Evolutionary conservation across 2,797 vertebrate genomes (phyloP).

Genomic region (Pogonophryne albipinna): DNA sequence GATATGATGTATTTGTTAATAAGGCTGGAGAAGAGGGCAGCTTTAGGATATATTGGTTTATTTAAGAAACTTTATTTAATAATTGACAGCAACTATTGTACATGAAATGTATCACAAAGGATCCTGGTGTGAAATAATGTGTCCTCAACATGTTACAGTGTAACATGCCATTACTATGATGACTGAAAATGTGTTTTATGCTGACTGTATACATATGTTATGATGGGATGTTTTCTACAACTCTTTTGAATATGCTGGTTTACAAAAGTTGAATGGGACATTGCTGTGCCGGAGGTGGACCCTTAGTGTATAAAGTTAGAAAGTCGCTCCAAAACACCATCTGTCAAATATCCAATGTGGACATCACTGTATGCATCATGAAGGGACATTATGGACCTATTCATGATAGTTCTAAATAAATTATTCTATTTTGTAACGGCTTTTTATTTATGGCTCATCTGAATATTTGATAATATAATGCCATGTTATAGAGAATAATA

Average conservation of each 20-base stretch:
- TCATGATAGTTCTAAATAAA: conserved; percentile 84
- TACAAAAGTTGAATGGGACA: conserved; percentile 57
- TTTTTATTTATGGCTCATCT: conserved; percentile 56
- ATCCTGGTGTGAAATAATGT: conserved; percentile 28
- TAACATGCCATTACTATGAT: conserved; percentile 48
- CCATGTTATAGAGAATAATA: background rate
- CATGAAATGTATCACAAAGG: conserved; percentile 34
- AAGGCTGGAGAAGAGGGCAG: conserved; percentile 5
- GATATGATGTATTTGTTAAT: conserved; percentile 16
- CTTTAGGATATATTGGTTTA: conserved; percentile 24
- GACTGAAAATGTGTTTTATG: conserved; percentile 54
- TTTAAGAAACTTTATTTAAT: conserved; percentile 37
- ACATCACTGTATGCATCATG: conserved; percentile 79
- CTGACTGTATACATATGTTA: conserved; percentile 37
- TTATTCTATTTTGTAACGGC: conserved; percentile 83
- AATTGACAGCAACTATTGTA: conserved; percentile 22
- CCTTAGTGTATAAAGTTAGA: conserved; percentile 61
- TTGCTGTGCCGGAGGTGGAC: conserved; percentile 65
- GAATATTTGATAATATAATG: conserved; percentile 20
- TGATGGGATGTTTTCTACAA: conserved; percentile 69
- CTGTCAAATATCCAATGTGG: conserved; percentile 77
- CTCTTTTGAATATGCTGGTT: conserved; percentile 71
- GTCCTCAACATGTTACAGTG: conserved; percentile 52
- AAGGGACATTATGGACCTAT: conserved; percentile 72
- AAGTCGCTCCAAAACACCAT: conserved; percentile 64